Evolutionary conservation across 2,797 vertebrate genomes (phyloP).

Genomic region (Lepus oiostolus): DNA sequence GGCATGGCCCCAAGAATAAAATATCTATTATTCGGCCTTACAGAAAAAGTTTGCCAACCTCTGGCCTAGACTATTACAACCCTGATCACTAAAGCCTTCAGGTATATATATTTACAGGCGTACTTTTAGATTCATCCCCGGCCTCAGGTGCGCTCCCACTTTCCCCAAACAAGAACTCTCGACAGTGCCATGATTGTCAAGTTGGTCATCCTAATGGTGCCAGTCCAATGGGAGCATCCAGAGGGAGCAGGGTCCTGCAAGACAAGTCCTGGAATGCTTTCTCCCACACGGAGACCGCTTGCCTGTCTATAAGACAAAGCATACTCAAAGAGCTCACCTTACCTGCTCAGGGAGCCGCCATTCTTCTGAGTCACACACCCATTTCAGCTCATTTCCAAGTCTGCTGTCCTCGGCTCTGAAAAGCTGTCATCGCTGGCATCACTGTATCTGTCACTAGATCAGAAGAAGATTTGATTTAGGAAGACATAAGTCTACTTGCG

Average conservation of each 20-base stretch:
- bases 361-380: constrained; percentile 41
- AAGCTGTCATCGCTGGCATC: constrained; percentile 88
- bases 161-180: not conserved
- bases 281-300: not conserved
- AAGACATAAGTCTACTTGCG: constrained; percentile 48
- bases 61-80: not conserved
- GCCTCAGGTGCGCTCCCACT: not conserved
- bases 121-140: not conserved
- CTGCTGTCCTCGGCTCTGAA: constrained; percentile 85
- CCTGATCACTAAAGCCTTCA: not conserved
- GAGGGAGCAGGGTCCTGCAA: not conserved
- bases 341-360: constrained; percentile 80
- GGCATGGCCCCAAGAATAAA: not conserved
- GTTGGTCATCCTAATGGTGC: not conserved
- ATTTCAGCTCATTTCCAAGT: constrained; percentile 84
- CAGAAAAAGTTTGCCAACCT: not conserved
- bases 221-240: not conserved
- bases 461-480: constrained; percentile 79
- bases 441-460: constrained; percentile 88
- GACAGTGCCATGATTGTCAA: not conserved
- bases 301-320: constrained; percentile 6
- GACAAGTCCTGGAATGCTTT: not conserved
- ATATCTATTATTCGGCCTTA: not conserved
- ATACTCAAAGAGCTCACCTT: constrained; percentile 71
- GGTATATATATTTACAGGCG: not conserved